Percentiles rank a stretch among this genome's conserved stretches.
Conservation (phyloP, 2,888 invertebrate species). For the Pollenia labialis region DNA sequence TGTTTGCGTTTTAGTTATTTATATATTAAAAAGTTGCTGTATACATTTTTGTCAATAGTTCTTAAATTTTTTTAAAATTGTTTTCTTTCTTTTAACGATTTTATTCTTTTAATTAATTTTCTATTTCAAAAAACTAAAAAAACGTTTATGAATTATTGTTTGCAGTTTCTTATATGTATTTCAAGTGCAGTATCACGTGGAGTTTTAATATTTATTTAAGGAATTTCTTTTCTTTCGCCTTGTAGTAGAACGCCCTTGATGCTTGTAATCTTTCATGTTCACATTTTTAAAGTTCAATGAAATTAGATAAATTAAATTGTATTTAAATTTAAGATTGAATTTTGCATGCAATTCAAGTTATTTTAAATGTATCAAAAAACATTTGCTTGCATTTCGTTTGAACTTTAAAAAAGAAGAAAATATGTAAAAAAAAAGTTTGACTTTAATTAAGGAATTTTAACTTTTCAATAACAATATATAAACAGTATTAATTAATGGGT, state of each 20-base stretch:
- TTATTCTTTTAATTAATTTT: slow-evolving; percentile 7
- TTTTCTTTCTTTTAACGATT: not conserved
- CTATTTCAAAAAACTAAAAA: not conserved
- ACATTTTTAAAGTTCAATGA: slow-evolving; percentile 68
- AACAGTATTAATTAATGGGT: no score
- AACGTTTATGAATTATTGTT: not conserved
- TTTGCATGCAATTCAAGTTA: not conserved
- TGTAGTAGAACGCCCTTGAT: slow-evolving; percentile 48
- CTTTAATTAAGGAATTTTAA: no score
- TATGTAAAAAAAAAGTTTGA: no score
- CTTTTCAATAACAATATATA: no score
- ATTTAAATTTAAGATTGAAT: slow-evolving; percentile 33
- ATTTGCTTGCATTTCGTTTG: not conserved
- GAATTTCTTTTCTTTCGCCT: slow-evolving; percentile 32
- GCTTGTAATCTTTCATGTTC: slow-evolving; percentile 55
- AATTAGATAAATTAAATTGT: slow-evolving; percentile 60
- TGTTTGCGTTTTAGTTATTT: no score
- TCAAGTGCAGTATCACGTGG: slow-evolving; percentile 43
- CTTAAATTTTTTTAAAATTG: not conserved
- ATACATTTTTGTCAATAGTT: no score
- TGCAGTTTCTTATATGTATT: not conserved
- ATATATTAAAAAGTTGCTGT: not conserved
- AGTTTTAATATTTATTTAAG: slow-evolving; percentile 21
- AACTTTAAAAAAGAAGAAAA: no score
- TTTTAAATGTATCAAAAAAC: not conserved